Evolutionary conservation across 2,888 invertebrate species (phyloP).

Genomic region (Melinopterus prodromus): DNA sequence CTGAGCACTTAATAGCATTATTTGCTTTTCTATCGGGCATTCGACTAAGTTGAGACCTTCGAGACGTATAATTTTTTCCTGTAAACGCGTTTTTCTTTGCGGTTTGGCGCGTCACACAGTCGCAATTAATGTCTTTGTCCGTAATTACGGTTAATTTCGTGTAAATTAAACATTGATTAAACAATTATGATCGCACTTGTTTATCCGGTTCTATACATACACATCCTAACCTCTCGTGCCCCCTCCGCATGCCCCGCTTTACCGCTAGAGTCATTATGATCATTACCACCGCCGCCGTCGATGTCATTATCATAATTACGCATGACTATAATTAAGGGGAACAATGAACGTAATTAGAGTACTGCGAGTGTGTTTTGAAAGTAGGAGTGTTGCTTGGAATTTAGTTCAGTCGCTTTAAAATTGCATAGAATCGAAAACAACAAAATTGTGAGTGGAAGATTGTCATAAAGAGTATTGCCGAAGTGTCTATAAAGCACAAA

Average conservation of each 20-base stretch:
- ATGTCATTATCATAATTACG: conserved; percentile 4
- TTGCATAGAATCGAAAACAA: neutral
- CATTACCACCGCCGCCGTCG: neutral
- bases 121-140: conserved; percentile 21
- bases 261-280: neutral
- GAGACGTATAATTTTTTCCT: neutral
- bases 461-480: too few species aligned
- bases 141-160: conserved; percentile 33
- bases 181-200: conserved; percentile 34
- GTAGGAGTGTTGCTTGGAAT: neutral
- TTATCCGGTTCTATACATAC: conserved; percentile 14
- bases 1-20: neutral
- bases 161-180: conserved; percentile 37
- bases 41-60: neutral
- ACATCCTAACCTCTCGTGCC: neutral
- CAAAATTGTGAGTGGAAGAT: too few species aligned
- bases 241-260: neutral
- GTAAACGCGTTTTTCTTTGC: neutral
- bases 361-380: neutral
- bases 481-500: too few species aligned
- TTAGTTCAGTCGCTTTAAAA: neutral
- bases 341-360: neutral
- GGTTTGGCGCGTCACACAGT: conserved; percentile 8
- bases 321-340: neutral
- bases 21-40: neutral